Evolutionary conservation across 2,113 vertebrate genomes (phyloP).

Genomic region (Tiliqua scincoides): DNA sequence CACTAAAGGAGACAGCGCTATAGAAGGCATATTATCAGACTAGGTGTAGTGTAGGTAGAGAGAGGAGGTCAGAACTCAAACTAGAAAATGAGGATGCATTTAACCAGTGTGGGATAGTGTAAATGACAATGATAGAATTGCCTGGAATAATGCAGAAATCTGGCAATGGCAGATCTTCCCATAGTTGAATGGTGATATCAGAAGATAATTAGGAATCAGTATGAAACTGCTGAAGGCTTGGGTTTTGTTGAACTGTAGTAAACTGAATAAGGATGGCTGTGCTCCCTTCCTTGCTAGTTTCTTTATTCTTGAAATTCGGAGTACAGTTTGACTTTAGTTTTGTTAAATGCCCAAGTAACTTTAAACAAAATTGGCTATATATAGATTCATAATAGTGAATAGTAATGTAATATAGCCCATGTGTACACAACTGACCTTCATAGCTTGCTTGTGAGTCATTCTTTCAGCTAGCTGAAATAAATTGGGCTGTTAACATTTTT

Average conservation of each 20-base stretch:
- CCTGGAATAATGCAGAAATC: too few species aligned
- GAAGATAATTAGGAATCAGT: background rate
- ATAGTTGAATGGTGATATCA: background rate
- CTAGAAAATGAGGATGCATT: background rate
- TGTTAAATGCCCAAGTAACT: conserved; percentile 59
- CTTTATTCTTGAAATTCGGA: background rate
- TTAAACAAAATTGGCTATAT: conserved; percentile 62
- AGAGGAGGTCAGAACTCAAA: background rate
- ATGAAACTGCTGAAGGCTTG: background rate
- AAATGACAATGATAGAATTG: background rate
- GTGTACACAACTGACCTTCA: conserved; percentile 71
- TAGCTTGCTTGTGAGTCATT: conserved; percentile 62
- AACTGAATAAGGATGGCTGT: background rate
- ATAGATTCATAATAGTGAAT: conserved; percentile 62
- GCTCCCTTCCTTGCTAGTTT: background rate
- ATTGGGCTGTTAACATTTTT: conserved; percentile 35
- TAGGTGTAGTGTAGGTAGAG: background rate
- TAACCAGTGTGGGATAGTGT: too few species aligned
- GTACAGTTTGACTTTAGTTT: conserved; percentile 19
- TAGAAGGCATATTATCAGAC: background rate
- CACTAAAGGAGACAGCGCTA: too few species aligned
- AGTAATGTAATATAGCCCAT: conserved; percentile 66
- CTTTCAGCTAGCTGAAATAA: conserved; percentile 43
- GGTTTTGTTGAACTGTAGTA: background rate
- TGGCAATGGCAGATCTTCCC: too few species aligned